phyloP scores from a whole-genome alignment of 30 jellyfish, hydroid and myxozoan species.

The Nemopilema nomurai region DNA sequence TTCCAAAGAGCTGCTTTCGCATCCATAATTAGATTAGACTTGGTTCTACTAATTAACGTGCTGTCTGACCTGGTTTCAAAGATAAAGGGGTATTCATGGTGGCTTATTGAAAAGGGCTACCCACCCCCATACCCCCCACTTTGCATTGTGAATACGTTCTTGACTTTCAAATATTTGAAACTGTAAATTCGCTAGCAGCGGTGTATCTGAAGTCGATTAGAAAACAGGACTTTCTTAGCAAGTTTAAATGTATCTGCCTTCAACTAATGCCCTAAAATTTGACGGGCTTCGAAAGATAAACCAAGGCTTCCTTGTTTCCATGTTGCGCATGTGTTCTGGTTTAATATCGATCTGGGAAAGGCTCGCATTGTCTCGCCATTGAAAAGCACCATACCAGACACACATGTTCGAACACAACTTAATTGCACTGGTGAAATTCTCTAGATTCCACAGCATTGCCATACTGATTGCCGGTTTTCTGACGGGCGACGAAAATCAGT shows the following conservation, averaged over 20 bases:
- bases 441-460: not conserved
- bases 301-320: slow-evolving; percentile 13
- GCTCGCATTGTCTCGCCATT: not conserved
- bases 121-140: not conserved
- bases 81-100: not conserved
- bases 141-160: not conserved
- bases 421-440: not conserved
- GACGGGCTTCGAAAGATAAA: not conserved
- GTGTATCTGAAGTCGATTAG: too few species aligned
- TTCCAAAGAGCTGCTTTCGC: too few species aligned
- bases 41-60: too few species aligned
- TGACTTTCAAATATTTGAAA: too few species aligned
- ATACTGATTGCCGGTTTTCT: not conserved
- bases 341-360: not conserved
- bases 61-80: not conserved
- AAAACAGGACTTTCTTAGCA: too few species aligned
- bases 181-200: too few species aligned
- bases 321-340: slow-evolving; percentile 23
- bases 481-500: not conserved
- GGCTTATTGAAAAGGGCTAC: not conserved
- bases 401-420: not conserved
- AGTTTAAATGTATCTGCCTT: too few species aligned
- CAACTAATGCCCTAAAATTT: too few species aligned
- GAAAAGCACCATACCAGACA: not conserved
- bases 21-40: too few species aligned